Evolutionary conservation across 2,113 vertebrate species (phyloP), one percentile per base, ranked within the genome.

Genomic region (Melospiza georgiana): DNA sequence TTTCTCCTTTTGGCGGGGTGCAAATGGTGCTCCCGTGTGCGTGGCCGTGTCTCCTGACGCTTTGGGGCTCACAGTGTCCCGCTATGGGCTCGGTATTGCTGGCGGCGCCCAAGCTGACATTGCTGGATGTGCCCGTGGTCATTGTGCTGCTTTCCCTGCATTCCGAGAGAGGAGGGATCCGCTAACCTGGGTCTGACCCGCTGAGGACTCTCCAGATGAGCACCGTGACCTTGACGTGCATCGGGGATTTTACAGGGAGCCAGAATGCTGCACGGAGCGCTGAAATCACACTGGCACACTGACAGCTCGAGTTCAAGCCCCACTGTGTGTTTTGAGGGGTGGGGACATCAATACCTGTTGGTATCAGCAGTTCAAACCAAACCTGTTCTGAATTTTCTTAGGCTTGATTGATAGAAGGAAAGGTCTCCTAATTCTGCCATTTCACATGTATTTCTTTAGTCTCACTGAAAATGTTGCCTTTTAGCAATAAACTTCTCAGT

Each of bases 141-240:
- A 2, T 55, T n/a, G 10, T 23, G 54, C 75, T 21, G 54, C 79
- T 85, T 62, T 49, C 51, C 37, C 62, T 49, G 71, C 31, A 0
- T 37, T 6, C 30, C 4, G 2, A 13, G 61, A 91, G 48, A 51
- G 61, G 39, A 67, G 74, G 57, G 33, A 16, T 49, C 84, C 57
- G 5, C 16, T 94, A 39, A 55, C 63, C 28, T 4, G 62, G 46
- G 17, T 66, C 54, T 35, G 90, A 92, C 96, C 95, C 76, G 4
- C 72, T 16, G 63, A 31, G 68, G 22, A 28, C 81, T 91, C 43
- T 55, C 4, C 52, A 51, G 69, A 95, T 55, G 65, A 81, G 17
- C 87, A 63, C 35, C 21, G 0, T 95, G 96, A 96, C 96, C 93
- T 96, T 96, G 96, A 94, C 61, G 65, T 8, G 30, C 69, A 22